A percentile compares a stretch with the other conserved stretches of the same genome.
These are phyloP conservation scores for Anthoptus insignis DNA, from an alignment of 2,888 invertebrate genomes.

Conservation along the genomic window DNA sequence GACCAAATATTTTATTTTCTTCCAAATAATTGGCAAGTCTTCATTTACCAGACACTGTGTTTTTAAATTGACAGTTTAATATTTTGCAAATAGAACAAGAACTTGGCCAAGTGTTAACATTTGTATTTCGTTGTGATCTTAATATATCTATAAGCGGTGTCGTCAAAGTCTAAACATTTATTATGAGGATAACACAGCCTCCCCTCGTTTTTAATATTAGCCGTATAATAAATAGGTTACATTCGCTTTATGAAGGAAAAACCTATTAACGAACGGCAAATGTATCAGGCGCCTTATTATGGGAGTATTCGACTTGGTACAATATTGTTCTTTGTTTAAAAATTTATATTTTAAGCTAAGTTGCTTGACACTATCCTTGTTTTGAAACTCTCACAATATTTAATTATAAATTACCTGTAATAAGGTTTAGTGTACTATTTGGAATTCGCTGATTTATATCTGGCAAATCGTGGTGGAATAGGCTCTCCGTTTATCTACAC, in stretches of 20 bases:
- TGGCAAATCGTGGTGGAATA: no score
- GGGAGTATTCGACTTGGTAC: conserved; percentile 36
- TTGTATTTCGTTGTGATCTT: conserved; percentile 19
- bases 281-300: conserved; percentile 73
- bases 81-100: conserved; percentile 54
- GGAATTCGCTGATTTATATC: no score
- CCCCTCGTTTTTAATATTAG: conserved; percentile 81
- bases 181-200: conserved; percentile 67
- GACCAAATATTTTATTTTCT: no score
- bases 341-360: neutral
- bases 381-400: no score
- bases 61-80: no score
- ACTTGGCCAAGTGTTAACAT: conserved; percentile 52
- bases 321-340: neutral
- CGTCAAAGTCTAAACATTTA: conserved; percentile 68
- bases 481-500: no score
- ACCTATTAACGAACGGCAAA: conserved; percentile 83
- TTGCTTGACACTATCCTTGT: no score
- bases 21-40: no score
- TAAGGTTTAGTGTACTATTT: no score
- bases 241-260: conserved; percentile 86
- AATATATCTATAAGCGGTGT: conserved; percentile 36
- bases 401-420: no score
- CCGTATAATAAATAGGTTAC: conserved; percentile 85
- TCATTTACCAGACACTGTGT: no score